These are phyloP conservation scores for Chaunax sp. DNA, from an alignment of 2,797 vertebrate species.

Conservation along the genomic window DNA sequence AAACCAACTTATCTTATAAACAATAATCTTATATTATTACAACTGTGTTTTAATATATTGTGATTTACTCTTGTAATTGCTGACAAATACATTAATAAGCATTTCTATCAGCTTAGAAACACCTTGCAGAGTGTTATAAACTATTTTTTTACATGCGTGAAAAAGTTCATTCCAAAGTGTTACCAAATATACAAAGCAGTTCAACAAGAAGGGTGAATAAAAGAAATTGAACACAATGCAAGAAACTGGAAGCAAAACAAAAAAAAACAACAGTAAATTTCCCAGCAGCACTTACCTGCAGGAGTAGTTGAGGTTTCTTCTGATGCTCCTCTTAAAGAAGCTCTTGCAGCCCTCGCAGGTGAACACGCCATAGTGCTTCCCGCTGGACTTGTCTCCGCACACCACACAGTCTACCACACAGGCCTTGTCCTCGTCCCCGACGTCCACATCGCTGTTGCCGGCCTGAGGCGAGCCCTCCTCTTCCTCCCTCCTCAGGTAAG, in stretches of 20 bases:
- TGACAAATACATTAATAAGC: neutral
- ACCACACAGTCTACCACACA: conserved; percentile 95
- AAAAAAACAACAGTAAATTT: neutral
- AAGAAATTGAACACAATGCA: neutral
- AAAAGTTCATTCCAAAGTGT: neutral
- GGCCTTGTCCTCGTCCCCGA: conserved; percentile 90
- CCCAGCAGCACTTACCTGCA: conserved; percentile 85
- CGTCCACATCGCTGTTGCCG: conserved; percentile 90
- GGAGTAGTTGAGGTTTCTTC: conserved; percentile 95
- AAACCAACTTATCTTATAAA: neutral
- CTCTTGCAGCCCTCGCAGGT: conserved; percentile 98
- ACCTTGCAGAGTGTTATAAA: neutral
- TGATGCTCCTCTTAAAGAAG: conserved; percentile 97
- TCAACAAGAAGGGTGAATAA: neutral
- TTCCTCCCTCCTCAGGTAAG: conserved; percentile 87
- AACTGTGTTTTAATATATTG: neutral
- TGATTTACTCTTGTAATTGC: neutral
- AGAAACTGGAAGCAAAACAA: too few relatives aligned
- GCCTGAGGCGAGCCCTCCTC: conserved; percentile 90
- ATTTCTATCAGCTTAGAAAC: neutral
- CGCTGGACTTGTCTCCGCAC: conserved; percentile 96
- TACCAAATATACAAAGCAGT: neutral
- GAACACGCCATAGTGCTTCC: conserved; percentile 96
- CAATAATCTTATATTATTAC: neutral
- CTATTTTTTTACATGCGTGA: neutral